A percentile compares a stretch with the other conserved stretches of the same genome.
Evolutionary conservation across 1,140 invertebrate genomes (phyloP).

Genomic region (Metopolophium dirhodum): DNA sequence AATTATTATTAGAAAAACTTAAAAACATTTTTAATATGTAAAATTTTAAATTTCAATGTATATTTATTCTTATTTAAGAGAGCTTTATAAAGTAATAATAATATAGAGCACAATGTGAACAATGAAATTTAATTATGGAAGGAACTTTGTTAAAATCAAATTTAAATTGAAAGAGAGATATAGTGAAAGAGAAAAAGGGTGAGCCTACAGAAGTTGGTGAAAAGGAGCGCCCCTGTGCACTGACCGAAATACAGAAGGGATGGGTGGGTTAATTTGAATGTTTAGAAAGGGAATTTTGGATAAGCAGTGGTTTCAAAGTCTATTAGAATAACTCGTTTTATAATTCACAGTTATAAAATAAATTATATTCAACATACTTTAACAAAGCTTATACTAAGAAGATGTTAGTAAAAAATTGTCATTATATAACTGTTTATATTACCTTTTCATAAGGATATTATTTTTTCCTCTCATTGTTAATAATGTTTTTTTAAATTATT

Average conservation of each 20-base stretch:
- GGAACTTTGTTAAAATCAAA: neutral
- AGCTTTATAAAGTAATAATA: constrained; percentile 14
- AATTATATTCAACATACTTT: neutral
- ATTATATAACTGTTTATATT: neutral
- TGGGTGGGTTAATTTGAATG: constrained; percentile 31
- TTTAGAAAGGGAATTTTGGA: neutral
- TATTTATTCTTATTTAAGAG: constrained; percentile 6
- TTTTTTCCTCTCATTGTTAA: neutral
- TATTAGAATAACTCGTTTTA: neutral
- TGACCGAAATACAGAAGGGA: neutral
- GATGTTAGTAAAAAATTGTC: neutral
- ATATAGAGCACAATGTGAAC: neutral
- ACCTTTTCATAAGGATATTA: neutral
- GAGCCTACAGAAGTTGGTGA: neutral
- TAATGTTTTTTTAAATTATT: neutral
- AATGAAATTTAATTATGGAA: constrained; percentile 34
- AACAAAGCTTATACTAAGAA: neutral
- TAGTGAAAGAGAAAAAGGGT: neutral
- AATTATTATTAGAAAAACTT: neutral
- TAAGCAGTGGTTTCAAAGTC: neutral
- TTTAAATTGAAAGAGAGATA: neutral
- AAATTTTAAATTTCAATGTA: constrained; percentile 4
- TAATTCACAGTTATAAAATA: neutral
- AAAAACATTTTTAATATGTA: constrained; percentile 4
- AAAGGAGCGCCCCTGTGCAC: neutral